These are phyloP conservation scores for Orchestia grillus DNA, from an alignment of 1,140 invertebrate genomes.

Conservation along the genomic window DNA sequence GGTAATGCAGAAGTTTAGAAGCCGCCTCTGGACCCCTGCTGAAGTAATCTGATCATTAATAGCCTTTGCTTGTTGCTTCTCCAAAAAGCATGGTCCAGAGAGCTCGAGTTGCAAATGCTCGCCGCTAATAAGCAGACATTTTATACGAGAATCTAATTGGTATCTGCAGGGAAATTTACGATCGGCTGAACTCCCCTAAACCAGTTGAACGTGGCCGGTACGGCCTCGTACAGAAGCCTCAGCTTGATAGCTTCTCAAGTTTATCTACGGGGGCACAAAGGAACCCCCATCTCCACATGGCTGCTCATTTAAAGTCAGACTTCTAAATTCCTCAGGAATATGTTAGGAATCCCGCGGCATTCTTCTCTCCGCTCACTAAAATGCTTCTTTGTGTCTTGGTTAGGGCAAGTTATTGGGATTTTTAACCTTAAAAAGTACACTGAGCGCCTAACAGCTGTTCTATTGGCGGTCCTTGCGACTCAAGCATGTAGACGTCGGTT, in stretches of 20 bases:
- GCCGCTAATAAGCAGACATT: constrained; percentile 50
- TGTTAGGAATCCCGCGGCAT: constrained; percentile 15
- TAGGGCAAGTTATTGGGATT: background rate
- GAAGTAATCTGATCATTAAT: constrained; percentile 43
- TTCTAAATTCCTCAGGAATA: constrained; percentile 30
- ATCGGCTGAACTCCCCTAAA: background rate
- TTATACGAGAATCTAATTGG: constrained; percentile 56
- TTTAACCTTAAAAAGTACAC: background rate
- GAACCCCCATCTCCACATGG: background rate
- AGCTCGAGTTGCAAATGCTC: constrained; percentile 23
- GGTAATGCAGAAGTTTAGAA: background rate
- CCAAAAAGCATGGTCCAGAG: background rate
- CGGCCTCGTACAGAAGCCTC: constrained; percentile 21
- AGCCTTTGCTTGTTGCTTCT: constrained; percentile 27
- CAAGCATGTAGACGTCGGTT: background rate
- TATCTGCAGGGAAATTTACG: constrained; percentile 54
- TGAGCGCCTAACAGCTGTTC: background rate
- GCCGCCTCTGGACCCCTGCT: background rate
- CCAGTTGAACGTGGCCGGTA: background rate
- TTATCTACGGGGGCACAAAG: constrained; percentile 5
- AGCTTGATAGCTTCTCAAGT: constrained; percentile 27
- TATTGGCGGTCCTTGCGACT: background rate
- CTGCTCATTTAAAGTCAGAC: constrained; percentile 48
- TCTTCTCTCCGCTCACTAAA: constrained; percentile 17
- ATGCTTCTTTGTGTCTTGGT: constrained; percentile 10